Evolutionary conservation across 2,797 vertebrate genomes (phyloP), one percentile per base, ranked within the genome.

Genomic region (Sebastiscus albofasciatus): DNA sequence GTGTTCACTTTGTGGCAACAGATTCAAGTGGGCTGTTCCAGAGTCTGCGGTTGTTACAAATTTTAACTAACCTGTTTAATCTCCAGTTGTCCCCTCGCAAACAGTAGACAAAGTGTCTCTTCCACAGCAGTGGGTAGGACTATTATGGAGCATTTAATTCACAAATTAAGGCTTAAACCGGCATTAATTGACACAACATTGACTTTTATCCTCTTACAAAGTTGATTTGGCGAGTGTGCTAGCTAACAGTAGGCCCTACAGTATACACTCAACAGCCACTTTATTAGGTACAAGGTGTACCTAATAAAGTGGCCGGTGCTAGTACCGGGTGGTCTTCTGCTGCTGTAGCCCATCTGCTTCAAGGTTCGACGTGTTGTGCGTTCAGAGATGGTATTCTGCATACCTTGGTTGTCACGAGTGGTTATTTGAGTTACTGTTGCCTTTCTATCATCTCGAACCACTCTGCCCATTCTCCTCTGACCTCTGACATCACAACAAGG

Each of bases 1-100:
- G 93, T 72, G 75, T 90, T 94, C 92, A 93, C 87, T 95, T 94
- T 93, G 87, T 78, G 88, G 89, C 49, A 20, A 76, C 46, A 80
- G 75, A 84, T 92, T 91, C 76, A 89, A 89, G 83, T 75, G 80
- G 83, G 81, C 80, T 56, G 81, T 80, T 89, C 61, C 55, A 77
- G 52, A 82, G 72, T 85, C 72, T 92, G 86, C 14, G 75, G 79
- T 88, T 64, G 70, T 81, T 79, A 26, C 52, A 56, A 66, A 84
- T 81, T 83, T 59, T 27, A 71, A 77, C 59, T 9, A 84, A 74
- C 77, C 77, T 71, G 66, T 81, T 92, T 84, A 77, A 81, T 81
- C 82, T 91, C 60, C 52, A 83, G 64, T 79, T 74, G 80, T 85
- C 75, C 59, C 49, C n/a, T 81, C 3, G 5, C 13, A 66, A 79